Evolutionary conservation across 2,113 vertebrate genomes (phyloP), one percentile per base, ranked within the genome.

Genomic region (Chaenocephalus aceratus): DNA sequence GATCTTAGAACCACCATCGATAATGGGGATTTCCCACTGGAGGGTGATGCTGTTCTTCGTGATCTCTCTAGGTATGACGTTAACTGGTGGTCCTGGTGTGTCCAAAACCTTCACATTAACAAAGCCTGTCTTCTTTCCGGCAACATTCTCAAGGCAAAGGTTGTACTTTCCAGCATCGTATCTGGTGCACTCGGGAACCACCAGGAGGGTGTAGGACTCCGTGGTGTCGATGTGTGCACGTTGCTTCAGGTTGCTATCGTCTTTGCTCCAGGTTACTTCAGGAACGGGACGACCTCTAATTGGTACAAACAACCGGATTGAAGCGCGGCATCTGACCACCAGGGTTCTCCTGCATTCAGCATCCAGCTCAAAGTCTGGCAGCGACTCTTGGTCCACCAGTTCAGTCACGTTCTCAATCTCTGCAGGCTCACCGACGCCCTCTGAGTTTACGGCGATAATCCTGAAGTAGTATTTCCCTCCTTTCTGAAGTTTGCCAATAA

Each of bases 11-110:
- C 98, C 98, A 1, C 98, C 98, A 72, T 99, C 98, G 79, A 99
- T 97, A 67, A 99, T 95, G 86, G 98, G 98, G 86, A 98, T 97
- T 92, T 99, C 98, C 98, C 98, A 99, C 51, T 99, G 97, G 41
- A 99, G 93, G 41, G 96, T 97, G 83, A 99, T 97, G 84, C 96
- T 96, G 62, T 96, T 96, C 83, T 97, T 99, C 7, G 96, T 97
- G 91, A 99, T 96, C 91, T 99, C 97, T 90, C 96, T 97, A 62
- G 97, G 96, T 85, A 96, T 96, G 57, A 99, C 94, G 82, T 99
- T 97, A 71, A 97, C 93, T 85, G 98, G 97, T 14, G 98, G 97
- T 68, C 98, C 98, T 77, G 98, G 98, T 21, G 98, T 96, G 92
- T 99, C 98, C 85, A 99, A 91, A 86, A 99, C 97, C 89, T 94